Conservation (phyloP, 2,113 vertebrate species). For the Esox niger region DNA sequence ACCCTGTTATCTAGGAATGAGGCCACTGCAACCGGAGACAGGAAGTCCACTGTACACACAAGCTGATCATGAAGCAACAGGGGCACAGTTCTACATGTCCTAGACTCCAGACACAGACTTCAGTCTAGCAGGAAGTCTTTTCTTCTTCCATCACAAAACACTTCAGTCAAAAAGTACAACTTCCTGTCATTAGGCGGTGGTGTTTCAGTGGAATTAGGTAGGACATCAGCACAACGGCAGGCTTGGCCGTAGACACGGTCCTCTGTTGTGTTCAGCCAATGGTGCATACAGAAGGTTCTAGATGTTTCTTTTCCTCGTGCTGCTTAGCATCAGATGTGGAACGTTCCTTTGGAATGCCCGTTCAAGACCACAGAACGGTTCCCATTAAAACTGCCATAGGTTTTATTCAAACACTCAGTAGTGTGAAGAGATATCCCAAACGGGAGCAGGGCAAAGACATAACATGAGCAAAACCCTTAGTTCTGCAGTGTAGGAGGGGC, state of each 20-base stretch:
- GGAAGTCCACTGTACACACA: constrained; percentile 23
- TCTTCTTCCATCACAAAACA: constrained; percentile 6
- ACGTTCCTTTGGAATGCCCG: background rate
- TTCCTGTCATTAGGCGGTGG: background rate
- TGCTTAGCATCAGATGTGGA: constrained; percentile 7
- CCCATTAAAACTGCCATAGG: constrained; percentile 15
- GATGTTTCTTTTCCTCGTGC: constrained; percentile 13
- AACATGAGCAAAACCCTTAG: background rate
- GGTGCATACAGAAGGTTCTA: constrained; percentile 4
- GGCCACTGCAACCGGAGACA: constrained; percentile 18
- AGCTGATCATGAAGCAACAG: background rate
- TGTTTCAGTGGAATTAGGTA: background rate
- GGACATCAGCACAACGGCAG: background rate
- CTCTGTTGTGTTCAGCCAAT: constrained; percentile 10
- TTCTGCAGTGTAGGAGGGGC: background rate
- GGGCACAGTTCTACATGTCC: background rate
- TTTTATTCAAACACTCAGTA: no score
- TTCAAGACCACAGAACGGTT: background rate
- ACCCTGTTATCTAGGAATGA: constrained; percentile 22
- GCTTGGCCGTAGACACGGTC: no score
- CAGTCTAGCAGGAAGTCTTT: constrained; percentile 20
- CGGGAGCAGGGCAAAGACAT: background rate
- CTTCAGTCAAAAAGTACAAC: constrained; percentile 6
- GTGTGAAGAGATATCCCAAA: no score
- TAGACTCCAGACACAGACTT: constrained; percentile 9